Evolutionary conservation across 1,140 invertebrate species (phyloP).

Genomic region (Geopemphigus sp.): DNA sequence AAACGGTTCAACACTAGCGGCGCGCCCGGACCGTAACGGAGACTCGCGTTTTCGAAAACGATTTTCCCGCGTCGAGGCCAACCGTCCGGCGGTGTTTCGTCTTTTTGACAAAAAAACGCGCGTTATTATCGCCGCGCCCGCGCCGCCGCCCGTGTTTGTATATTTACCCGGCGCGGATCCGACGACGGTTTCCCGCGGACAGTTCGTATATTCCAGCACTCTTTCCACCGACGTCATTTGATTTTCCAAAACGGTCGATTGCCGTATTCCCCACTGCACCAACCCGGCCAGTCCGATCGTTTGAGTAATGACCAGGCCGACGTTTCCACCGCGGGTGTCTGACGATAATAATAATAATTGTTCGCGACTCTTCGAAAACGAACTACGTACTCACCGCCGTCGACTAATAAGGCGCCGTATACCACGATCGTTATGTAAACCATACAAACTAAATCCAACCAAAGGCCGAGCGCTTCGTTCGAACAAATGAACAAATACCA

Average conservation of each 20-base stretch:
- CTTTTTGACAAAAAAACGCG: conserved; percentile 54
- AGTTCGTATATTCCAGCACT: conserved; percentile 70
- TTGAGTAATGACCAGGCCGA: conserved; percentile 83
- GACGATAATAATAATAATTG: conserved; percentile 1
- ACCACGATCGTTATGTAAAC: conserved; percentile 68
- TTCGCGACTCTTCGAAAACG: too few species aligned
- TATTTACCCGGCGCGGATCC: conserved; percentile 56
- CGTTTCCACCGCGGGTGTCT: conserved; percentile 61
- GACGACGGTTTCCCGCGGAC: conserved; percentile 62
- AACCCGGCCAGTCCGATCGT: conserved; percentile 75
- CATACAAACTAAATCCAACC: conserved; percentile 74
- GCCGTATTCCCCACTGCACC: conserved; percentile 80
- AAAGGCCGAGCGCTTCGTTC: conserved; percentile 79
- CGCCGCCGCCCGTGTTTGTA: too few species aligned
- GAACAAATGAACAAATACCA: conserved; percentile 74
- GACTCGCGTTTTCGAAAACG: conserved; percentile 63
- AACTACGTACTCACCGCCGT: conserved; percentile 56
- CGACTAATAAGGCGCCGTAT: conserved; percentile 68
- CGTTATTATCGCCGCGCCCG: too few species aligned
- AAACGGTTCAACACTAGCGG: conserved; percentile 61
- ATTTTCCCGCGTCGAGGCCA: conserved; percentile 72
- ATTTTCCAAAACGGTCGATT: conserved; percentile 69
- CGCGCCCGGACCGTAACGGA: conserved; percentile 60
- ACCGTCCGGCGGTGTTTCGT: conserved; percentile 61
- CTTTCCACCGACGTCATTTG: conserved; percentile 82